A percentile compares a stretch with the other conserved stretches of the same genome.
phyloP scores from a whole-genome alignment of 2,113 vertebrate genomes.

The Paradoxurus hermaphroditus region DNA sequence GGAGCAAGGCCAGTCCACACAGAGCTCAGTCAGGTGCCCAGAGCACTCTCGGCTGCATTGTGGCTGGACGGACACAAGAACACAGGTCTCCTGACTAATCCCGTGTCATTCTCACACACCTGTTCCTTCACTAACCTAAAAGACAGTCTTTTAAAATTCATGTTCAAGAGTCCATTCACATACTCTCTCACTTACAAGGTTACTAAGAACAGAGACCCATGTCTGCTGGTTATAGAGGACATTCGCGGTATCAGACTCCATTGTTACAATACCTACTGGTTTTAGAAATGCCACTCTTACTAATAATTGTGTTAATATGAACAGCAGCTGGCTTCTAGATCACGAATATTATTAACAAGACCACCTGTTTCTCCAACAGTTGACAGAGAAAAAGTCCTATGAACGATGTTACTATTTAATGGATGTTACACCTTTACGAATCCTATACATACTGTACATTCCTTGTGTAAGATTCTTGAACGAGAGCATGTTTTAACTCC shows the following conservation, averaged over 20 bases:
- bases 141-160: neutral
- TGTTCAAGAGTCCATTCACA: neutral
- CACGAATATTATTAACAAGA: neutral
- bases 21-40: neutral
- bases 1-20: neutral
- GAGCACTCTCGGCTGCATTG: neutral
- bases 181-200: neutral
- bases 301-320: neutral
- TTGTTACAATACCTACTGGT: neutral
- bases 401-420: neutral
- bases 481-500: neutral
- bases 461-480: neutral
- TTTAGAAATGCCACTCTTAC: neutral
- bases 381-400: neutral
- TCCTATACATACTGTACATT: neutral
- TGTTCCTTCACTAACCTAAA: neutral
- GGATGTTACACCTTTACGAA: neutral
- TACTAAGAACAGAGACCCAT: neutral
- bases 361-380: neutral
- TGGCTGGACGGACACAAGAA: neutral
- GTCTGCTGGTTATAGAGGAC: neutral
- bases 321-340: conserved; percentile 3
- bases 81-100: neutral
- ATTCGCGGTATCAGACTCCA: neutral
- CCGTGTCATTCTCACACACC: neutral